phyloP scores from a whole-genome alignment of 2,888 invertebrate species.

The Pandemis cinnamomeana region DNA sequence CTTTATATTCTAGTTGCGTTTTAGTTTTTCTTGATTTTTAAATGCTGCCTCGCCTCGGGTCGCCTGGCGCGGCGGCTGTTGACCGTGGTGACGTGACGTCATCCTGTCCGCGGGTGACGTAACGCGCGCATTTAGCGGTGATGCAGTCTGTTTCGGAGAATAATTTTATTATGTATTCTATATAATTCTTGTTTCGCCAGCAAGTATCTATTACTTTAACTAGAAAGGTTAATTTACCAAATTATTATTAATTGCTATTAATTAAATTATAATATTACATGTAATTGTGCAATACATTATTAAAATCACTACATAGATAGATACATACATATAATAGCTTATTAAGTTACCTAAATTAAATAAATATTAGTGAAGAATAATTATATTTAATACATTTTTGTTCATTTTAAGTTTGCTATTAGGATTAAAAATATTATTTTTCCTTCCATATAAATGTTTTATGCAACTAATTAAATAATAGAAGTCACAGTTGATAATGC shows the following conservation, averaged over 20 bases:
- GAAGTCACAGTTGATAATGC: neutral
- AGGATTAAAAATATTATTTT: no score
- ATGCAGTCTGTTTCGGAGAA: conserved; percentile 29
- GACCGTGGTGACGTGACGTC: conserved; percentile 64
- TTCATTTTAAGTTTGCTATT: no score
- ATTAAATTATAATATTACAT: neutral
- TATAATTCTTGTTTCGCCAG: neutral
- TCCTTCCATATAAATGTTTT: no score
- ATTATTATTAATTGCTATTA: neutral
- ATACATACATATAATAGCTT: neutral
- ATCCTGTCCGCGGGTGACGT: conserved; percentile 46
- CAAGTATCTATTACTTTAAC: neutral
- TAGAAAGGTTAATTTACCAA: no score
- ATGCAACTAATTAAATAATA: neutral
- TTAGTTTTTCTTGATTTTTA: conserved; percentile 7
- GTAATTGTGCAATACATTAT: neutral
- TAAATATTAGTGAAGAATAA: no score
- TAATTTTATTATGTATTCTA: neutral
- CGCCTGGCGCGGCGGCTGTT: conserved; percentile 53
- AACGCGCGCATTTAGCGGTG: conserved; percentile 40
- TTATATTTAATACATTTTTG: no score
- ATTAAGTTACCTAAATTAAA: no score
- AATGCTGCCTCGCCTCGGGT: conserved; percentile 38
- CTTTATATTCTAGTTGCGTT: neutral
- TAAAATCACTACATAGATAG: neutral